Evolutionary conservation across 1,140 invertebrate species (phyloP).

Genomic region (Drosophila pruinosa): DNA sequence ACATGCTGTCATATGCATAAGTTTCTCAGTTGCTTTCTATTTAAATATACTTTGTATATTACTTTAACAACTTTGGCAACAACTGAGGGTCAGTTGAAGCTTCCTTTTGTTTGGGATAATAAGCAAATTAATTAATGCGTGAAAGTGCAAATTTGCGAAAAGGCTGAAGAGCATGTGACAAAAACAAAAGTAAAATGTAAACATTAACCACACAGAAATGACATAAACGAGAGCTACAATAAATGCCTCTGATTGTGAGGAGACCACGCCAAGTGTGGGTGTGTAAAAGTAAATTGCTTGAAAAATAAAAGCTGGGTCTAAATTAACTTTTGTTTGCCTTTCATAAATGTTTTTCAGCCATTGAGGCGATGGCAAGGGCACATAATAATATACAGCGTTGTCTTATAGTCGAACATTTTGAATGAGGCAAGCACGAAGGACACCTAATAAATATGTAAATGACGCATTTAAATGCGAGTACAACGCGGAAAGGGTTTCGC

Average conservation of each 20-base stretch:
- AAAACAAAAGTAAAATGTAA: slow-evolving; percentile 1
- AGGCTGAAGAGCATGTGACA: slow-evolving; percentile 44
- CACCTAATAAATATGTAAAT: slow-evolving; percentile 82
- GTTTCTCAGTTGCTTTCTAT: slow-evolving; percentile 8
- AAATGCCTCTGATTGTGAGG: slow-evolving; percentile 14
- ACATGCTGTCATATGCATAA: slow-evolving; percentile 72
- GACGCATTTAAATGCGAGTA: slow-evolving; percentile 73
- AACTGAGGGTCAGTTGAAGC: neutral
- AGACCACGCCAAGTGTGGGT: slow-evolving; percentile 12
- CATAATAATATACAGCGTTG: slow-evolving; percentile 75
- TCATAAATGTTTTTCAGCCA: slow-evolving; percentile 53
- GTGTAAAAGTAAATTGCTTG: slow-evolving; percentile 72
- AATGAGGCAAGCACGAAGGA: slow-evolving; percentile 30
- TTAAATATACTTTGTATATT: neutral
- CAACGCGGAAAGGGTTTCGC: slow-evolving; percentile 18
- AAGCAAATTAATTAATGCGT: slow-evolving; percentile 76
- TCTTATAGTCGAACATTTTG: slow-evolving; percentile 74
- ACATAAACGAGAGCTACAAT: slow-evolving; percentile 47
- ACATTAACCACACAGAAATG: slow-evolving; percentile 39
- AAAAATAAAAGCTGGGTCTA: slow-evolving; percentile 78
- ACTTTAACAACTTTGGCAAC: slow-evolving; percentile 12
- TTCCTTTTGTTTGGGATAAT: slow-evolving; percentile 38
- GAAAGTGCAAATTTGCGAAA: slow-evolving; percentile 75
- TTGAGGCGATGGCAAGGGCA: slow-evolving; percentile 18
- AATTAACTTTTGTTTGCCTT: slow-evolving; percentile 82